Percentiles rank a stretch among this genome's conserved stretches.
Conservation (phyloP, 1,140 invertebrate genomes). For the Dufourea novaeangliae region DNA sequence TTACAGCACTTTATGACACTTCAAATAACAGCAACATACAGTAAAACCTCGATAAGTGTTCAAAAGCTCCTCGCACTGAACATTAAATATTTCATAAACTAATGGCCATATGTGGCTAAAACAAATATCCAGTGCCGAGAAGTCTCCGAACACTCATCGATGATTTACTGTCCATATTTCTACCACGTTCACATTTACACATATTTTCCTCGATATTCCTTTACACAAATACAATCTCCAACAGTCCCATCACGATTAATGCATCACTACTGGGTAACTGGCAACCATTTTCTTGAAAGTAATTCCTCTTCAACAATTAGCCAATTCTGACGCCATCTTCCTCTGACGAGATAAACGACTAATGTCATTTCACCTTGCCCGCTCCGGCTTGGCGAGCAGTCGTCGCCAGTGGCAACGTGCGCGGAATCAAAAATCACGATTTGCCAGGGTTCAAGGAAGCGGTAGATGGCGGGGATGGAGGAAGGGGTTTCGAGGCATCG, state of each 20-base stretch:
- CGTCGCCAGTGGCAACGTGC: slow-evolving; percentile 5
- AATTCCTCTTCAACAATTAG: slow-evolving; percentile 11
- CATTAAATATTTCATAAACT: too few relatives aligned
- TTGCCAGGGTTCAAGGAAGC: neutral
- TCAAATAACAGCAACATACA: too few relatives aligned
- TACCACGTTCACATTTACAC: too few relatives aligned
- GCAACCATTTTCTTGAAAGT: neutral
- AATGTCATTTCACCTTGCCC: slow-evolving; percentile 13
- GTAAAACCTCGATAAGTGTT: too few relatives aligned
- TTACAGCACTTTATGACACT: too few relatives aligned
- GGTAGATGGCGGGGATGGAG: neutral
- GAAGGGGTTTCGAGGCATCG: neutral
- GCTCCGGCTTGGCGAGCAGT: neutral
- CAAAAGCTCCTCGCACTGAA: too few relatives aligned
- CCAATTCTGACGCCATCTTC: neutral
- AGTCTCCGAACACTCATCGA: too few relatives aligned
- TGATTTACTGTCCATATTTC: too few relatives aligned
- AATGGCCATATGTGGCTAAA: too few relatives aligned
- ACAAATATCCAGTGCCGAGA: too few relatives aligned
- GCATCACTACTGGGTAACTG: neutral
- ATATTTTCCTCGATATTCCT: too few relatives aligned
- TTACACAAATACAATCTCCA: too few relatives aligned
- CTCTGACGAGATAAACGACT: slow-evolving; percentile 29
- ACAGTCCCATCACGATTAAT: neutral
- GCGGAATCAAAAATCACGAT: slow-evolving; percentile 6